phyloP scores from a whole-genome alignment of 1,140 invertebrate species.

The Meloidogyne chitwoodi region DNA sequence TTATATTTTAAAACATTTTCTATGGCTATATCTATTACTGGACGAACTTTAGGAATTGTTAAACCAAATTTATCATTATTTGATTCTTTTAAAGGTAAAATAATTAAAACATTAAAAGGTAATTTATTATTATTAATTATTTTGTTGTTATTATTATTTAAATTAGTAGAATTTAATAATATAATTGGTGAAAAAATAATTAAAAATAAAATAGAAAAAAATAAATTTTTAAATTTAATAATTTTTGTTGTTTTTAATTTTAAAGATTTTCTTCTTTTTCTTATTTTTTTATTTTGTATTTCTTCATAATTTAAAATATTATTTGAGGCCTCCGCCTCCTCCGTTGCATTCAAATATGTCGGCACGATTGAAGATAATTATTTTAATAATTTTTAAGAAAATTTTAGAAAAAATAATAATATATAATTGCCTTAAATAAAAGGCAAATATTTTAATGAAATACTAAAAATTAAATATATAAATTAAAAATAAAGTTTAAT shows the following conservation, averaged over 20 bases:
- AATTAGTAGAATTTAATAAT: too few relatives aligned
- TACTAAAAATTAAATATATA: too few relatives aligned
- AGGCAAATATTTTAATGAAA: too few relatives aligned
- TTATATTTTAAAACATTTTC: slow-evolving; percentile 43
- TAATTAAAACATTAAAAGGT: slow-evolving; percentile 51
- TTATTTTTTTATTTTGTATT: neutral
- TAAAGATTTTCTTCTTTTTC: neutral
- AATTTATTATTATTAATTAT: slow-evolving; percentile 8
- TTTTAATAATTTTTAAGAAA: neutral
- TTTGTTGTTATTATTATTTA: neutral
- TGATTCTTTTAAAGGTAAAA: slow-evolving; percentile 48
- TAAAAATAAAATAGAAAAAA: too few relatives aligned
- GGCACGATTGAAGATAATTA: neutral
- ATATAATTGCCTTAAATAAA: neutral
- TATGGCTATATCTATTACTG: slow-evolving; percentile 58
- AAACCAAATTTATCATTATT: slow-evolving; percentile 56
- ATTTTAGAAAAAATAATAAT: neutral
- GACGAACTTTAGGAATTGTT: slow-evolving; percentile 49
- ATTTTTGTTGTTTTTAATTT: too few relatives aligned
- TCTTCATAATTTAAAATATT: too few relatives aligned
- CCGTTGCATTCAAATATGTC: neutral
- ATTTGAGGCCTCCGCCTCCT: neutral
- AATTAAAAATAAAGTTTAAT: too few relatives aligned
- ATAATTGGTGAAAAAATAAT: too few relatives aligned
- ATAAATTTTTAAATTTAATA: too few relatives aligned